Evolutionary conservation across 2,797 vertebrate species (phyloP).

Genomic region (Malacoctenus gilli): DNA sequence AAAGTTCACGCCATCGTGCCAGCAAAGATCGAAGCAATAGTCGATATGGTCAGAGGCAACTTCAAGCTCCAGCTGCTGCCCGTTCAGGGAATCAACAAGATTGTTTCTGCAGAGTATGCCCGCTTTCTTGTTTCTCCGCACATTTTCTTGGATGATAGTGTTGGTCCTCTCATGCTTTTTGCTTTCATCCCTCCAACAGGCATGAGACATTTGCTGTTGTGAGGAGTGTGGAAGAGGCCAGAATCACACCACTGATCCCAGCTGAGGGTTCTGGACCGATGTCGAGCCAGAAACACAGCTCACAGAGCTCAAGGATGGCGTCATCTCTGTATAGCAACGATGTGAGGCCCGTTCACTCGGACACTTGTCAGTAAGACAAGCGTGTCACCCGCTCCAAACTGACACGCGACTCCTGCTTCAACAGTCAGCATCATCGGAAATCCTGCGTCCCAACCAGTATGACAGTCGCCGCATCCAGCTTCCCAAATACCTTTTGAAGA

Average conservation of each 20-base stretch:
- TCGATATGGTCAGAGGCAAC: constrained; percentile 79
- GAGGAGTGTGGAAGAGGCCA: constrained; percentile 85
- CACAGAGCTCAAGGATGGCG: constrained; percentile 43
- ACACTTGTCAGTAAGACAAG: constrained; percentile 3
- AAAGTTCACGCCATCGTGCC: constrained; percentile 74
- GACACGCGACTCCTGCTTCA: constrained; percentile 45
- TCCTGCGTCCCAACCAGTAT: constrained; percentile 41
- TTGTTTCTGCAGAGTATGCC: constrained; percentile 76
- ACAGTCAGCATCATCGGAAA: constrained; percentile 77
- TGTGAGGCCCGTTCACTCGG: constrained; percentile 68
- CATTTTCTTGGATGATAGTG: background rate
- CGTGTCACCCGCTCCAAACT: background rate
- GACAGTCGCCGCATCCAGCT: background rate
- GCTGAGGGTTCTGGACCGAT: constrained; percentile 13
- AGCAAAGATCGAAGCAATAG: constrained; percentile 70
- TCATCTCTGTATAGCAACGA: constrained; percentile 51
- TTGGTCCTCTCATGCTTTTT: background rate
- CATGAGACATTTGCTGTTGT: constrained; percentile 82
- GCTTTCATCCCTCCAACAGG: constrained; percentile 66
- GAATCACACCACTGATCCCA: constrained; percentile 80
- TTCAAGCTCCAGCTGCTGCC: constrained; percentile 82
- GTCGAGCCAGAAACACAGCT: constrained; percentile 43
- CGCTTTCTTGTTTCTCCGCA: too few species aligned
- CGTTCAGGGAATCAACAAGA: constrained; percentile 69
- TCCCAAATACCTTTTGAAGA: constrained; percentile 53